Percentiles rank a stretch among this genome's conserved stretches.
Conservation (phyloP, 1,140 invertebrate genomes). For the Trichoplusia ni region DNA sequence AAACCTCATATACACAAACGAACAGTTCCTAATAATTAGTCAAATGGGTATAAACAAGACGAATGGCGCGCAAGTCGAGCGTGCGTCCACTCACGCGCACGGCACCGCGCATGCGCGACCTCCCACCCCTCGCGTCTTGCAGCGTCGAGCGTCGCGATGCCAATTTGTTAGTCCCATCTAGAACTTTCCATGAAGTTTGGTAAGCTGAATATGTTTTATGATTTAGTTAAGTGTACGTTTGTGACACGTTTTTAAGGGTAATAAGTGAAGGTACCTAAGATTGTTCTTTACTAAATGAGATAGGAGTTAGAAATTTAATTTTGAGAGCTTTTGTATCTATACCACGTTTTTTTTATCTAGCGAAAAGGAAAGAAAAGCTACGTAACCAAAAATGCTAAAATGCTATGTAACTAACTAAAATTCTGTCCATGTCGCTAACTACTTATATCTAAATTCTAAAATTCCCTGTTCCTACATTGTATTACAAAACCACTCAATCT, state of each 20-base stretch:
- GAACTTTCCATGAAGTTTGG: conserved; percentile 44
- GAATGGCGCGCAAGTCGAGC: conserved; percentile 31
- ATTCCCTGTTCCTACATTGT: too few species aligned
- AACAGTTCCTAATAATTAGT: conserved; percentile 32
- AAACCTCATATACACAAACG: conserved; percentile 9
- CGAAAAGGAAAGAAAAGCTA: too few species aligned
- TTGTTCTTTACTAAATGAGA: too few species aligned
- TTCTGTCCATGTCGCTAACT: too few species aligned
- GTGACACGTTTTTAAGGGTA: conserved; percentile 19
- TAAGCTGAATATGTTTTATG: conserved; percentile 15
- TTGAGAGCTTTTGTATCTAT: too few species aligned
- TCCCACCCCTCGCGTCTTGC: conserved; percentile 45
- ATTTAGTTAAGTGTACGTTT: not conserved
- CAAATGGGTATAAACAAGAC: conserved; percentile 35
- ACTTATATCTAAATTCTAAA: too few species aligned
- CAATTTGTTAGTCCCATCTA: conserved; percentile 54
- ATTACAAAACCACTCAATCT: too few species aligned
- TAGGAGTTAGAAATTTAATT: too few species aligned
- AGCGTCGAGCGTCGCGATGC: conserved; percentile 41
- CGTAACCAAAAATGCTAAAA: too few species aligned
- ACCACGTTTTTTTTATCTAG: too few species aligned
- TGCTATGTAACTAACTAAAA: too few species aligned
- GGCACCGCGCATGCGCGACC: conserved; percentile 44
- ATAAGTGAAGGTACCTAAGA: too few species aligned
- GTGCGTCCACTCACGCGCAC: conserved; percentile 44